A percentile compares a stretch with the other conserved stretches of the same genome.
phyloP scores from a whole-genome alignment of 1,140 invertebrate species.

The Pteromalus puparum region DNA sequence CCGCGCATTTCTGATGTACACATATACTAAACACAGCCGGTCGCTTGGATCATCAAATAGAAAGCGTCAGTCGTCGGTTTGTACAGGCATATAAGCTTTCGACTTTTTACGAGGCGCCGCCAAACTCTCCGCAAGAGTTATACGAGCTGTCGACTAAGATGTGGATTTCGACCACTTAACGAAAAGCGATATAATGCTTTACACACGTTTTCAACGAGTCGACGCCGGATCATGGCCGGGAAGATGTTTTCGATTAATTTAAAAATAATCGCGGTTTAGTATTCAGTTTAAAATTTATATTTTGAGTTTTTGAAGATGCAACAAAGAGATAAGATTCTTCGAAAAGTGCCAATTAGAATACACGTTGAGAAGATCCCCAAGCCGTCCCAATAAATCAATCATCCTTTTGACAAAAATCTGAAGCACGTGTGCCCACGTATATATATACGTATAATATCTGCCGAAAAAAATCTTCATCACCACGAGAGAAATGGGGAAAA shows the following conservation, averaged over 20 bases:
- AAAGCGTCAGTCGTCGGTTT: slow-evolving; percentile 21
- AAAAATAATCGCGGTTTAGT: not conserved
- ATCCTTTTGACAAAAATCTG: slow-evolving; percentile 24
- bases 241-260: not conserved
- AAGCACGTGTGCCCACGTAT: slow-evolving; percentile 1
- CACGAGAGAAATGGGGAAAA: not conserved
- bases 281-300: no score
- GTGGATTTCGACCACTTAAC: not conserved
- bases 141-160: not conserved
- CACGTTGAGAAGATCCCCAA: not conserved
- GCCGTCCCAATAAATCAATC: slow-evolving; percentile 36
- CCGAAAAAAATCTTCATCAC: slow-evolving; percentile 5
- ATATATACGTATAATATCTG: not conserved
- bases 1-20: no score
- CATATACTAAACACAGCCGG: no score
- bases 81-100: not conserved
- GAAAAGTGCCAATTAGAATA: no score
- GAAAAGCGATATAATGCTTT: not conserved
- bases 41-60: not conserved
- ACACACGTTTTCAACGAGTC: not conserved
- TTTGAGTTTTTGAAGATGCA: no score
- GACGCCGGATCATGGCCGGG: no score
- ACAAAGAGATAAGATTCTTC: no score
- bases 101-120: slow-evolving; percentile 32
- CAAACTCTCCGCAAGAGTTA: not conserved